phyloP scores from a whole-genome alignment of 2,888 invertebrate species.

The Campaea margaritaria region DNA sequence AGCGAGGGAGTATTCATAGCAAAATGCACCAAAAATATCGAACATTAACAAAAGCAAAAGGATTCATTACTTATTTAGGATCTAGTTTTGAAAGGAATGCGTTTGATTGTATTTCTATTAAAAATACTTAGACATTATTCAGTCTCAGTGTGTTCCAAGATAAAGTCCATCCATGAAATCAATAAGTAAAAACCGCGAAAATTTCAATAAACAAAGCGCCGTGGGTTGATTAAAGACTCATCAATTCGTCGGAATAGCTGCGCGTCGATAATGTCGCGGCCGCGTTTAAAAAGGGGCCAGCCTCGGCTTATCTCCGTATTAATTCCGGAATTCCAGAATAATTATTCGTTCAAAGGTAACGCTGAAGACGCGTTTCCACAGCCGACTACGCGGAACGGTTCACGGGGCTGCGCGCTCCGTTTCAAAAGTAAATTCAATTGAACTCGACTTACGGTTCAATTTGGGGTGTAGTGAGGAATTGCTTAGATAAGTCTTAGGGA shows the following conservation, averaged over 20 bases:
- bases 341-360: slow-evolving; percentile 80
- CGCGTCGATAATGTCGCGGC: slow-evolving; percentile 53
- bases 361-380: slow-evolving; percentile 64
- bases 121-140: too few relatives aligned
- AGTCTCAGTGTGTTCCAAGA: neutral
- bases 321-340: slow-evolving; percentile 79
- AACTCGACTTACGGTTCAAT: slow-evolving; percentile 49
- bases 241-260: slow-evolving; percentile 53
- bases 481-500: slow-evolving; percentile 65
- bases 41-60: neutral
- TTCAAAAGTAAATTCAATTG: slow-evolving; percentile 51
- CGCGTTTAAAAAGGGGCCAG: slow-evolving; percentile 52
- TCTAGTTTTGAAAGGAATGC: too few relatives aligned
- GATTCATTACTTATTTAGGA: too few relatives aligned
- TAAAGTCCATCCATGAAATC: slow-evolving; percentile 6
- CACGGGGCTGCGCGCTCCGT: slow-evolving; percentile 43
- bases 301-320: slow-evolving; percentile 74
- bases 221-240: slow-evolving; percentile 53
- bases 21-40: too few relatives aligned
- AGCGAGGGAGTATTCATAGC: too few relatives aligned
- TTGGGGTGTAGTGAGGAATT: slow-evolving; percentile 46
- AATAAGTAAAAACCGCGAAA: slow-evolving; percentile 36
- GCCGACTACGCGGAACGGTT: slow-evolving; percentile 60
- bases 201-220: slow-evolving; percentile 40
- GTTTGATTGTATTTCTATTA: too few relatives aligned